Evolutionary conservation across 2,888 invertebrate species (phyloP).

Genomic region (Ceratothoa steindachneri): DNA sequence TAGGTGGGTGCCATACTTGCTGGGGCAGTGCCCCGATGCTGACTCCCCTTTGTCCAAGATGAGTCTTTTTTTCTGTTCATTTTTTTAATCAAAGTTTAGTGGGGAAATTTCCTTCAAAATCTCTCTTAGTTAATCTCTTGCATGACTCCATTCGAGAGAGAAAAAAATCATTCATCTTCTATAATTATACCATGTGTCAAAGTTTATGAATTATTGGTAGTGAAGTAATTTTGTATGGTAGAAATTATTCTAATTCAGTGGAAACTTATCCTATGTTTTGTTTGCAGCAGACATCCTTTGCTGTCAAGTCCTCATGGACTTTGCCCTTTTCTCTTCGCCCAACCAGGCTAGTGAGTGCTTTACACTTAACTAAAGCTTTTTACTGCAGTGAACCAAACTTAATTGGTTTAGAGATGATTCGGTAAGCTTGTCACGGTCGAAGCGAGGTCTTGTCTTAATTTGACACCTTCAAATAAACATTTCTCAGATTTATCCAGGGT

Average conservation of each 20-base stretch:
- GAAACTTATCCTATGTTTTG: background rate
- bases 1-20: conserved; percentile 36
- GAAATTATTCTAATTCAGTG: background rate
- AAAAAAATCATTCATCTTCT: no score
- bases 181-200: no score
- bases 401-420: background rate
- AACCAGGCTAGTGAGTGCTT: conserved; percentile 13
- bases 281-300: conserved; percentile 9
- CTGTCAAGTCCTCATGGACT: background rate
- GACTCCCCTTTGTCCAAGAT: background rate
- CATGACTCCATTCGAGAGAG: no score
- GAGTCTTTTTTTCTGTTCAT: no score
- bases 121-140: no score
- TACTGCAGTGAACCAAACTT: background rate
- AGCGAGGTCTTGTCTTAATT: background rate
- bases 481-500: background rate
- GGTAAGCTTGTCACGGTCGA: background rate
- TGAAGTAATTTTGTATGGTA: no score
- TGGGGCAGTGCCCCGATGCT: background rate
- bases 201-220: no score
- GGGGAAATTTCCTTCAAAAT: no score
- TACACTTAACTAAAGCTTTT: background rate
- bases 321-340: background rate
- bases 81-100: no score
- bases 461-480: background rate